Conservation (phyloP, 2,797 vertebrate species). For the Alcedo atthis region DNA sequence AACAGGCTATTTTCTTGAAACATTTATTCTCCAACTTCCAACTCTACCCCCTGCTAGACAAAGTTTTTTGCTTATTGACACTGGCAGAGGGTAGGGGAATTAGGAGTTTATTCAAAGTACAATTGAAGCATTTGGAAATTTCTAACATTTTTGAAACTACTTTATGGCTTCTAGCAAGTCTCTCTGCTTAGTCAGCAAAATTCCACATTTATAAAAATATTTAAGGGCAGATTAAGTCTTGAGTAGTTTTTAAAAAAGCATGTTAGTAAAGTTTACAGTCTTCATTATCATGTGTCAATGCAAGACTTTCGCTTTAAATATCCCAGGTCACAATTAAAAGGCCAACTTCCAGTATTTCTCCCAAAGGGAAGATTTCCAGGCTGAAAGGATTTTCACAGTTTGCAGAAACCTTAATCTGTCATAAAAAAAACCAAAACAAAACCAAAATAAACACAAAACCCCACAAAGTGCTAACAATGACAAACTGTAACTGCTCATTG, state of each 20-base stretch:
- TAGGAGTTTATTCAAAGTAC: not conserved
- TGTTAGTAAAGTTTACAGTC: not conserved
- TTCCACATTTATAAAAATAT: not conserved
- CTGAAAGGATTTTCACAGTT: not conserved
- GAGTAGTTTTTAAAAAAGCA: not conserved
- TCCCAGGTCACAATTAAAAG: not conserved
- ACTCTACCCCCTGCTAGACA: not conserved
- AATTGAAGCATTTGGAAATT: not conserved
- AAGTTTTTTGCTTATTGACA: slow-evolving; percentile 22
- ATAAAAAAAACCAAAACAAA: not conserved
- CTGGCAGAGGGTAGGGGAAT: not conserved
- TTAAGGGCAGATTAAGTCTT: not conserved
- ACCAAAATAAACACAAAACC: too few species aligned
- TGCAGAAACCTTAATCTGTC: not conserved
- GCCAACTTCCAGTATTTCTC: not conserved
- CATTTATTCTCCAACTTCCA: slow-evolving; percentile 13
- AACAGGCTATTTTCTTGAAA: slow-evolving; percentile 14
- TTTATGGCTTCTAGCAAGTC: not conserved
- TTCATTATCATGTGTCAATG: not conserved
- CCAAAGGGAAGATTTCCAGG: not conserved
- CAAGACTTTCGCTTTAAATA: not conserved
- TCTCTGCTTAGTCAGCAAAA: not conserved
- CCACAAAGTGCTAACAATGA: not conserved
- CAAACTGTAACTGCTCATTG: not conserved
- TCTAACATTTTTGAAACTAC: not conserved